Evolutionary conservation across 2,113 vertebrate genomes (phyloP).

Genomic region (Perca fluviatilis): DNA sequence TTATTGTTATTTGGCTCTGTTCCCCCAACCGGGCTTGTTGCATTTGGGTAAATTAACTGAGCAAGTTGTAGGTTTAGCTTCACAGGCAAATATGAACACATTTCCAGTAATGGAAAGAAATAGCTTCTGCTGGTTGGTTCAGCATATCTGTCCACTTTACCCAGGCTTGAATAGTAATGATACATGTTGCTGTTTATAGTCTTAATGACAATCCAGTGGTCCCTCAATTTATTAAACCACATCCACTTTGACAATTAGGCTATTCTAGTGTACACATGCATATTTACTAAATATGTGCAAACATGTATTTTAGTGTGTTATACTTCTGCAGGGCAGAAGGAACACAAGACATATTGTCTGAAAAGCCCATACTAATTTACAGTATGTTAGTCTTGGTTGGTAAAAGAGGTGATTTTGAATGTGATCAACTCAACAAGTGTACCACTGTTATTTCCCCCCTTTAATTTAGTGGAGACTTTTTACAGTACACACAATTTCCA

Average conservation of each 20-base stretch:
- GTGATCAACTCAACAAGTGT: background rate
- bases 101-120: background rate
- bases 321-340: background rate
- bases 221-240: background rate
- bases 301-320: background rate
- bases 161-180: background rate
- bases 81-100: background rate
- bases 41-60: slow-evolving; percentile 11
- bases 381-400: background rate
- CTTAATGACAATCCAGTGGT: background rate
- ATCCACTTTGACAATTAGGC: background rate
- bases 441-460: background rate
- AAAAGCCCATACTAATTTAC: background rate
- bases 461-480: slow-evolving; percentile 4
- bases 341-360: slow-evolving; percentile 15
- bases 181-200: background rate
- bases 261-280: background rate
- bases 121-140: background rate
- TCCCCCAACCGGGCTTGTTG: background rate
- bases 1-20: slow-evolving; percentile 7
- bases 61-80: background rate
- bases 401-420: slow-evolving; percentile 16
- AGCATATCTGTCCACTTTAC: background rate
- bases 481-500: background rate
- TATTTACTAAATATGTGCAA: background rate